Conservation (phyloP, 2,888 invertebrate genomes). For the Papilio gigon region DNA sequence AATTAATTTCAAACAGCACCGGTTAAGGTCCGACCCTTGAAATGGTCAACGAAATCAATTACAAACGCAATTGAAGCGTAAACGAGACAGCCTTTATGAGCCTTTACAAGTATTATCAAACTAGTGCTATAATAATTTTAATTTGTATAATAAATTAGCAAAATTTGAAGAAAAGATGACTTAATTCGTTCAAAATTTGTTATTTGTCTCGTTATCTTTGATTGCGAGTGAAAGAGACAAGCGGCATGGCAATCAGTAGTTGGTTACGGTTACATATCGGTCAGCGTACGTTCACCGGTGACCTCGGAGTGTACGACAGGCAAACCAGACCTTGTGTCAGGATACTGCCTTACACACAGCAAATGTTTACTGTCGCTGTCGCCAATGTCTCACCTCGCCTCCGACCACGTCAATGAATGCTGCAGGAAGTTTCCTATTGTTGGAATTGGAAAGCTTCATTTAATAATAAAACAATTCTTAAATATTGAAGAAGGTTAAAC, state of each 20-base stretch:
- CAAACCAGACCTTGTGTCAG: constrained; percentile 68
- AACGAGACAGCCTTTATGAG: constrained; percentile 13
- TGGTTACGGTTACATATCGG: constrained; percentile 64
- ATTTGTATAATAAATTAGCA: background rate
- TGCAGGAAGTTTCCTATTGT: constrained; percentile 47
- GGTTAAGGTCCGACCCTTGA: constrained; percentile 28
- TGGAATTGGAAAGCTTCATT: constrained; percentile 41
- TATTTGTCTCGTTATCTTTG: constrained; percentile 4
- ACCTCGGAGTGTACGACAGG: constrained; percentile 64
- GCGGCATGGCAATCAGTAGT: constrained; percentile 51
- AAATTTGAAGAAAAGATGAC: background rate
- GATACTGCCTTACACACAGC: constrained; percentile 56
- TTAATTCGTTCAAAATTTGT: constrained; percentile 4
- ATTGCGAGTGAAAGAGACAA: constrained; percentile 48
- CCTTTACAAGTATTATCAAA: background rate
- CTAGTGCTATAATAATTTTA: background rate
- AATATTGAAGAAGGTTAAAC: too few species aligned
- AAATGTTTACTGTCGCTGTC: constrained; percentile 58
- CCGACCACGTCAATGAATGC: constrained; percentile 42
- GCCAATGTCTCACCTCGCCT: constrained; percentile 44
- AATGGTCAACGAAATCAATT: constrained; percentile 21
- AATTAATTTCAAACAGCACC: constrained; percentile 8
- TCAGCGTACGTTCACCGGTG: constrained; percentile 71
- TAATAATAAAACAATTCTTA: constrained; percentile 42
- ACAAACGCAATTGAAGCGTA: background rate